phyloP scores from a whole-genome alignment of 1,140 invertebrate species.

The Macrobrachium nipponense region DNA sequence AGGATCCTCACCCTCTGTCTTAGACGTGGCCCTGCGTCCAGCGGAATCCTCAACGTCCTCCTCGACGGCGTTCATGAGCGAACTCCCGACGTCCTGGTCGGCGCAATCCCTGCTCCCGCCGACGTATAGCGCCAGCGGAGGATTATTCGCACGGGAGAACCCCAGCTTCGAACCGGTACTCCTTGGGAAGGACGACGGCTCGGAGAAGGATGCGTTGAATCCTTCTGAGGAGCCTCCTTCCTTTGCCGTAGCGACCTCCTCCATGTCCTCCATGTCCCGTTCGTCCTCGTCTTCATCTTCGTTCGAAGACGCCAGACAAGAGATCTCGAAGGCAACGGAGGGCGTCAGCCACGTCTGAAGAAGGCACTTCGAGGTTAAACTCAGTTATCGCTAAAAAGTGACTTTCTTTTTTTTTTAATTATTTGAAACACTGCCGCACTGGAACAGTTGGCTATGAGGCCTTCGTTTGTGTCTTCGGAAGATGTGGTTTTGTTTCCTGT shows the following conservation, averaged over 20 bases:
- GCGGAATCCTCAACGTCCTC: conserved; percentile 30
- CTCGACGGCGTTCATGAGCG: not conserved
- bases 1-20: not conserved
- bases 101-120: not conserved
- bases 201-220: too few relatives aligned
- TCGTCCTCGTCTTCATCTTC: too few relatives aligned
- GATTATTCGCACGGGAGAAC: conserved; percentile 18
- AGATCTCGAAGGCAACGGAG: too few relatives aligned
- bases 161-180: too few relatives aligned
- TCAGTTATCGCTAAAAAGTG: too few relatives aligned
- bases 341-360: conserved; percentile 18
- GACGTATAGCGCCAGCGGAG: conserved; percentile 18
- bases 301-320: too few relatives aligned
- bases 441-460: conserved; percentile 31
- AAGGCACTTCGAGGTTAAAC: too few relatives aligned
- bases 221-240: too few relatives aligned
- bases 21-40: conserved; percentile 27
- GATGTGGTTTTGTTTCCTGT: too few relatives aligned
- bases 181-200: too few relatives aligned
- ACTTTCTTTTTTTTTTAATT: not conserved
- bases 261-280: too few relatives aligned
- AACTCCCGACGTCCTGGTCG: conserved; percentile 36
- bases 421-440: too few relatives aligned
- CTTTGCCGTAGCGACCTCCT: not conserved
- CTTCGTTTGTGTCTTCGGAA: conserved; percentile 21